Base-by-base conservation (phyloP, 2,113 vertebrate species). In the Egretta garzetta region DNA sequence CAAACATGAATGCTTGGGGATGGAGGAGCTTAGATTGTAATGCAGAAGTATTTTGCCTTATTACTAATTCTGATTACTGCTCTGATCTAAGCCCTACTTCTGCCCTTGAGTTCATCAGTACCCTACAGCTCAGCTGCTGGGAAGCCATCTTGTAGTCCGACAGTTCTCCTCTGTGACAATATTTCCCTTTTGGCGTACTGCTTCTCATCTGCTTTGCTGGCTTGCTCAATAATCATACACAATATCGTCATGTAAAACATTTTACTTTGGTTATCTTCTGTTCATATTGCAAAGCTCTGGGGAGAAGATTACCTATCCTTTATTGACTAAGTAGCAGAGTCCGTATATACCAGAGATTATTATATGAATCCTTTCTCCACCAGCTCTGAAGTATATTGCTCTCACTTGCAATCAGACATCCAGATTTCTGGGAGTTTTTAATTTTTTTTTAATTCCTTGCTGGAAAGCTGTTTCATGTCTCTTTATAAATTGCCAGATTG, bases 401-500 rank as follows among this genome's bases (percentile, higher is more conserved):
- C 79, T 90, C 81, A 88, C 74, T 95, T 97, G 89, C 75, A 80
- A 94, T 75, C 94, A 97, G 85, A 94, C 88, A 95, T 96, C 88
- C 86, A 96, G 72, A 92, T 97, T 97, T 94, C 93, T 86, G 76
- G 20, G 92, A 77, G 56, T 37, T 41, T 86, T 90, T 17, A 62
- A 49, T 66, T 75, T 47, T 47, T 50, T 84, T 90, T 83, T 62
- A 95, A 95, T 96, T 93, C 43, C 39, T 87, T 96, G 66, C 63
- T 93, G 76, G 95, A 97, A 96, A 53, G 67, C 84, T 88, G 80
- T 96, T 97, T 97, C 86, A 71, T 63, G 76, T 64, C 55, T 95
- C 62, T 91, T 97, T 95, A 94, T 94, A 94, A 92, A 95, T 92
- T 95, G 94, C 90, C 96, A 98, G 95, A 98, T 94, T 97, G 93